Percentiles rank a stretch among this genome's conserved stretches.
Conservation (phyloP, 1,140 invertebrate species). For the Diuraphis noxia region DNA sequence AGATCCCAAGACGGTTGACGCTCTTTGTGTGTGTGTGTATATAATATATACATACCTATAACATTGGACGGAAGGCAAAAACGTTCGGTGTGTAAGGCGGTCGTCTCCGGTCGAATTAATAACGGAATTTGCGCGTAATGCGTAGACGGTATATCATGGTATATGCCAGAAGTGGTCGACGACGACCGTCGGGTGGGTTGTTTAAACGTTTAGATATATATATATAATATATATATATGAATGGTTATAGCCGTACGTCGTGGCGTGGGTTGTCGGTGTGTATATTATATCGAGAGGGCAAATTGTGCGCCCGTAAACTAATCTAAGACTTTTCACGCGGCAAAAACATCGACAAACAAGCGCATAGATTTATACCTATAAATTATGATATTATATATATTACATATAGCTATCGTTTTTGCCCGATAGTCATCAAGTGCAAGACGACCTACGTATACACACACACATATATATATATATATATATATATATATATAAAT, state of each 20-base stretch:
- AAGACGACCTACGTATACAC: not conserved
- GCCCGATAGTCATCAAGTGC: slow-evolving; percentile 1
- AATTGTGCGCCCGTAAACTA: slow-evolving; percentile 25
- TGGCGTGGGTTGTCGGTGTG: not conserved
- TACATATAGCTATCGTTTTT: not conserved
- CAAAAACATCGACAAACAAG: not conserved
- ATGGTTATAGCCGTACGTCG: not conserved
- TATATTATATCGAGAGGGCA: slow-evolving; percentile 31
- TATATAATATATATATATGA: not conserved
- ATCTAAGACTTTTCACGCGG: slow-evolving; percentile 26
- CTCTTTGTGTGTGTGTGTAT: not conserved
- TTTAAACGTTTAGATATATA: slow-evolving; percentile 10
- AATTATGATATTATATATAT: not conserved
- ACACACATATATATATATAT: too few species aligned
- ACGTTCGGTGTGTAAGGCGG: not conserved
- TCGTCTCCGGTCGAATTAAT: slow-evolving; percentile 39
- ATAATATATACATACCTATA: not conserved
- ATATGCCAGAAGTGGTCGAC: not conserved
- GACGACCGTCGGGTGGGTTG: not conserved
- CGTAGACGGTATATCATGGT: not conserved
- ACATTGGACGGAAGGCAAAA: not conserved
- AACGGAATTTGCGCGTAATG: not conserved
- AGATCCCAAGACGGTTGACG: slow-evolving; percentile 51
- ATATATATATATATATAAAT: too few species aligned
- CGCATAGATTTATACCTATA: not conserved